Conservation (phyloP, 2,113 vertebrate species). For the Laticauda laticaudata region DNA sequence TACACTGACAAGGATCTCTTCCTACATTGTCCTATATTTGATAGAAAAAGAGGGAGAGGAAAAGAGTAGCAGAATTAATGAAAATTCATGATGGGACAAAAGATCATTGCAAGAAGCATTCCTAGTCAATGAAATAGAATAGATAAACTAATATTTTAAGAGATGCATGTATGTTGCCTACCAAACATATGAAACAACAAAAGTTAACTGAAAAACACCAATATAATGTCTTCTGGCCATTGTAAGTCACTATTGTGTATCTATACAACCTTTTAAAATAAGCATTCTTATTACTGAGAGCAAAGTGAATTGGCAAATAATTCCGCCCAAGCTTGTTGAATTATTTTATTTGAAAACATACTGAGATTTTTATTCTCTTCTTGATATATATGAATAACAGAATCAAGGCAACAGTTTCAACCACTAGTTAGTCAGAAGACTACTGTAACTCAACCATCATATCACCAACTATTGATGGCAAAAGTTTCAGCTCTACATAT, state of each 20-base stretch:
- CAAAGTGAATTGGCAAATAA: neutral
- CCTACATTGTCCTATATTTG: neutral
- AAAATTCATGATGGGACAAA: neutral
- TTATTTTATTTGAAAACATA: neutral
- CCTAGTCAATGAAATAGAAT: neutral
- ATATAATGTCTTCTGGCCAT: neutral
- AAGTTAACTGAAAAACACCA: neutral
- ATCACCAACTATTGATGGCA: neutral
- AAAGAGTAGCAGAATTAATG: neutral
- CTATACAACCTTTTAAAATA: neutral
- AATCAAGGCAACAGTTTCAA: neutral
- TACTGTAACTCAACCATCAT: neutral
- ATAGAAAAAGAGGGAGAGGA: neutral
- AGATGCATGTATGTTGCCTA: neutral
- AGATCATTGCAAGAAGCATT: neutral
- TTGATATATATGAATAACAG: neutral
- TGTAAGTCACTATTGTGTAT: neutral
- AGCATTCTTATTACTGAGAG: neutral
- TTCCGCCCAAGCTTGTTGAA: neutral
- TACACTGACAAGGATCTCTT: neutral
- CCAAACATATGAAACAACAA: neutral
- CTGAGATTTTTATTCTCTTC: neutral
- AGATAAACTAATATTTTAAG: neutral
- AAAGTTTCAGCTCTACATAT: neutral
- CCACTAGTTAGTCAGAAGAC: neutral